phyloP scores from a whole-genome alignment of 1,140 invertebrate species.

The Lucilia cuprina region DNA sequence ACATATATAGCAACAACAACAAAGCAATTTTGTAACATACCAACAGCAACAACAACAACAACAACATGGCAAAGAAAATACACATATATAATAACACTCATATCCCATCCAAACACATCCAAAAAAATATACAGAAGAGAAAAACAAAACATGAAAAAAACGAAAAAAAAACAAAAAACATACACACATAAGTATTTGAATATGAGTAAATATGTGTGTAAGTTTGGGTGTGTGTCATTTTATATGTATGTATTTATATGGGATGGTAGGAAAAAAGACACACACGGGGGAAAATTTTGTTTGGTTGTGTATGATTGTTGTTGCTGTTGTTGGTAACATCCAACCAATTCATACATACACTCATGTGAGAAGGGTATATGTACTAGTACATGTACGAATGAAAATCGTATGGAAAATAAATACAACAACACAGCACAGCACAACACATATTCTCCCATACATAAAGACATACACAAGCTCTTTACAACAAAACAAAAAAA shows the following conservation, averaged over 20 bases:
- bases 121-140: not conserved
- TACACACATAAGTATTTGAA: not conserved
- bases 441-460: not conserved
- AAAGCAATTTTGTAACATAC: constrained; percentile 14
- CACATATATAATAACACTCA: not conserved
- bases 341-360: constrained; percentile 16
- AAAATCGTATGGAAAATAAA: constrained; percentile 15
- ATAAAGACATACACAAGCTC: not conserved
- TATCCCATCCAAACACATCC: not conserved
- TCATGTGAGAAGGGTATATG: constrained; percentile 7
- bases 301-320: not conserved
- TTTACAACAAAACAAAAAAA: constrained; percentile 3
- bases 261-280: constrained; percentile 8
- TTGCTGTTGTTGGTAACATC: not conserved
- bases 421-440: not conserved
- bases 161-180: not conserved
- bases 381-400: not conserved
- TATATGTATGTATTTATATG: not conserved
- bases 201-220: not conserved
- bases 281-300: not conserved
- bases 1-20: constrained; percentile 42
- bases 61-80: not conserved
- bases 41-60: constrained; percentile 7
- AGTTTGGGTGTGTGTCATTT: not conserved
- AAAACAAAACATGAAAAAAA: not conserved